A percentile compares a stretch with the other conserved stretches of the same genome.
Evolutionary conservation across 2,113 vertebrate species (phyloP).

Genomic region (Eudyptes chrysolophus): DNA sequence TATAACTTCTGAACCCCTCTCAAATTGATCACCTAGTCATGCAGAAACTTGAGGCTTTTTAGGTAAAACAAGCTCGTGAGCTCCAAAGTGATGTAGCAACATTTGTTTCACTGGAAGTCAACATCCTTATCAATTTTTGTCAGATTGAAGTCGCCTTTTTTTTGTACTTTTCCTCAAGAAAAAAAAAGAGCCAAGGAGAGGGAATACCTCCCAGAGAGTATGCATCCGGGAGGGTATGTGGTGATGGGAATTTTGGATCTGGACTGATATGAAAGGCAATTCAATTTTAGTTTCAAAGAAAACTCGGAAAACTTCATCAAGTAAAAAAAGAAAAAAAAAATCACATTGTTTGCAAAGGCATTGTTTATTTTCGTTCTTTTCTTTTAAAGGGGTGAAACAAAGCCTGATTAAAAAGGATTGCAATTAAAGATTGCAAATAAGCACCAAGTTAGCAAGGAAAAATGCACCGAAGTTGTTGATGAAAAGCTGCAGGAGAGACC

Average conservation of each 20-base stretch:
- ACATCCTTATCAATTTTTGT: neutral
- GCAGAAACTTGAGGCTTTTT: neutral
- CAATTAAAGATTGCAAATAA: neutral
- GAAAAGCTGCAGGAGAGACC: neutral
- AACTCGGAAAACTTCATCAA: neutral
- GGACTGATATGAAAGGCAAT: neutral
- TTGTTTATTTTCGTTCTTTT: neutral
- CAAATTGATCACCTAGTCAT: neutral
- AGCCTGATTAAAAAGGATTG: neutral
- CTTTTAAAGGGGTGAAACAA: neutral
- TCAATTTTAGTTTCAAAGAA: neutral
- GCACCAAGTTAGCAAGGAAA: neutral
- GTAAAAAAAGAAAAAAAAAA: neutral
- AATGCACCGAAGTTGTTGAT: accelerated
- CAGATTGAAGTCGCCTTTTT: neutral
- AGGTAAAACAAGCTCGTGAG: neutral
- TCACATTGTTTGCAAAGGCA: neutral
- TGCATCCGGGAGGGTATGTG: neutral
- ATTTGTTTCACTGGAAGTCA: neutral
- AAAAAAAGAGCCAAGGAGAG: neutral
- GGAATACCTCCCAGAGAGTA: neutral
- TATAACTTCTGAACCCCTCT: accelerated
- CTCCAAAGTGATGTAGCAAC: accelerated
- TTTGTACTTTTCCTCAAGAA: neutral
- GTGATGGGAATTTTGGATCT: neutral